Percentiles rank a stretch among this genome's conserved stretches.
phyloP scores from a whole-genome alignment of 2,113 vertebrate species.

The Tympanuchus pallidicinctus region DNA sequence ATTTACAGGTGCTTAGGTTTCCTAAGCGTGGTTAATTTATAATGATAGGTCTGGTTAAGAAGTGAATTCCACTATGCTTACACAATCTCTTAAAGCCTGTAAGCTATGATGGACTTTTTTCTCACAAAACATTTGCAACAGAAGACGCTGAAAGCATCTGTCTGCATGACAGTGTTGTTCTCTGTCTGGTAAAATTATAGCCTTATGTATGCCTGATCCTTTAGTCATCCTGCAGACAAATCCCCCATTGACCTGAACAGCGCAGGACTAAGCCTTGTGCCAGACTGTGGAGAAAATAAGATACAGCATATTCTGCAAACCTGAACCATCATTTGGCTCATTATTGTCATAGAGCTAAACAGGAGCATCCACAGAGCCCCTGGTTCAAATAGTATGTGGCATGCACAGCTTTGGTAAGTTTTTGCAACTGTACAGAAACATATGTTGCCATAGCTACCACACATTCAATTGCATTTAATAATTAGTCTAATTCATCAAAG shows the following conservation, averaged over 20 bases:
- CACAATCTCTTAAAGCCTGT: conserved; percentile 53
- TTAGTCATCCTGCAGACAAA: conserved; percentile 11
- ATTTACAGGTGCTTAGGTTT: conserved; percentile 70
- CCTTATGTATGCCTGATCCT: background rate
- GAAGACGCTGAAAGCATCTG: conserved; percentile 25
- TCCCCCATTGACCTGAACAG: background rate
- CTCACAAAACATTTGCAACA: background rate
- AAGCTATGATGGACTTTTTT: conserved; percentile 38
- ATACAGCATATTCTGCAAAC: background rate
- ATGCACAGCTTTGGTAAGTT: background rate
- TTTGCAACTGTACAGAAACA: background rate
- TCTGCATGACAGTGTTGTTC: background rate
- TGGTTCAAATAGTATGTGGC: background rate
- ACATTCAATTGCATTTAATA: background rate
- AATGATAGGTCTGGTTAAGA: conserved; percentile 60
- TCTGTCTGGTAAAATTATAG: conserved; percentile 28
- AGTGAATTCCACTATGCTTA: conserved; percentile 64
- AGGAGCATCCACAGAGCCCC: background rate
- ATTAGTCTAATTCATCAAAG: background rate
- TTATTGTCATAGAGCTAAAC: background rate
- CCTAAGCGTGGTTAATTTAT: conserved; percentile 63
- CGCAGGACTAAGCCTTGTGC: background rate
- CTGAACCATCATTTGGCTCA: background rate
- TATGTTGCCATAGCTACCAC: background rate
- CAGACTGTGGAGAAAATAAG: background rate